Percentiles rank a stretch among this genome's conserved stretches.
These are phyloP conservation scores for Chiroxiphia lanceolata DNA, from an alignment of 2,797 vertebrate species.

Conservation along the genomic window DNA sequence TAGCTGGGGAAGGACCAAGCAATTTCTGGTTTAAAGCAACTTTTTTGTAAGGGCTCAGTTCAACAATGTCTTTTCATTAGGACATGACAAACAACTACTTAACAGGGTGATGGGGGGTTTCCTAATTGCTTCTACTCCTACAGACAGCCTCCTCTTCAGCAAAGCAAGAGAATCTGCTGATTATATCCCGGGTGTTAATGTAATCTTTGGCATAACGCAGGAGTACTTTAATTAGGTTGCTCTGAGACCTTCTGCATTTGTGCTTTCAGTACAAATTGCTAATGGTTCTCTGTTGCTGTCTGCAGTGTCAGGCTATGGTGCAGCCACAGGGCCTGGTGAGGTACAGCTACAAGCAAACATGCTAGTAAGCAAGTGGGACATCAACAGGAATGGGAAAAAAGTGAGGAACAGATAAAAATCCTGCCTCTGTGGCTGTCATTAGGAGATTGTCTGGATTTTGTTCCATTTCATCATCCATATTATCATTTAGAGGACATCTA, in stretches of 20 bases:
- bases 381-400: background rate
- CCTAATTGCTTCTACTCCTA: background rate
- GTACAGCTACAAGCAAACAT: rapidly evolving
- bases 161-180: background rate
- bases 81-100: background rate
- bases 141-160: background rate
- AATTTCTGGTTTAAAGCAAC: background rate
- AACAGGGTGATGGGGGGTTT: background rate
- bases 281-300: background rate
- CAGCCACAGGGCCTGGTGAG: background rate
- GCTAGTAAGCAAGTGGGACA: background rate
- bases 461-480: background rate
- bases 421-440: background rate
- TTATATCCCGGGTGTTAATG: background rate
- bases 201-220: background rate
- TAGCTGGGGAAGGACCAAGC: background rate
- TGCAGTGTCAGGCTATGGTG: background rate
- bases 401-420: background rate
- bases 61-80: background rate
- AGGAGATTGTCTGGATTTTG: background rate
- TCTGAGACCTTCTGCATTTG: background rate
- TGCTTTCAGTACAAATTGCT: background rate
- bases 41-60: background rate
- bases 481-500: background rate
- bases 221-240: background rate